Conservation (phyloP, 1,140 invertebrate genomes). For the Rhopalosiphum maidis region DNA sequence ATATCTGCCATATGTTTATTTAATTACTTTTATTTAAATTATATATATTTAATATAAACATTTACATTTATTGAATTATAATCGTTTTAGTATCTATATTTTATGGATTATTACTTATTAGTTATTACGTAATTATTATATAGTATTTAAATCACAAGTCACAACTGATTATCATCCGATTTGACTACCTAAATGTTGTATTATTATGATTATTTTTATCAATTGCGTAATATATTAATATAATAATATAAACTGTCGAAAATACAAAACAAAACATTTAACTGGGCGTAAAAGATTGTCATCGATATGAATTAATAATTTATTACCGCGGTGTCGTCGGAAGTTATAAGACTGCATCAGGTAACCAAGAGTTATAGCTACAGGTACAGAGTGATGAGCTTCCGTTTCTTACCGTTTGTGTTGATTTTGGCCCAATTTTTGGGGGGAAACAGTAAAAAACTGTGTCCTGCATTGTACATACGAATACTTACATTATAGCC, state of each 20-base stretch:
- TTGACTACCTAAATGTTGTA: background rate
- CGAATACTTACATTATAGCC: too few relatives aligned
- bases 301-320: too few relatives aligned
- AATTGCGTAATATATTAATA: background rate
- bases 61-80: background rate
- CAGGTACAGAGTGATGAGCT: too few relatives aligned
- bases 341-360: too few relatives aligned
- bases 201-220: background rate
- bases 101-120: too few relatives aligned
- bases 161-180: background rate
- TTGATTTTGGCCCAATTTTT: too few relatives aligned
- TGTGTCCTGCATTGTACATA: too few relatives aligned
- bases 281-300: background rate
- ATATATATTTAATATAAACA: background rate
- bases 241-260: background rate
- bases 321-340: too few relatives aligned
- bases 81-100: background rate
- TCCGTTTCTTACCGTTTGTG: too few relatives aligned
- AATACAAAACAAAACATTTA: background rate
- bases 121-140: too few relatives aligned
- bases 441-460: too few relatives aligned
- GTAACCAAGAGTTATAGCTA: too few relatives aligned
- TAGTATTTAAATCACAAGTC: background rate
- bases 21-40: background rate
- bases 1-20: background rate